A percentile compares a stretch with the other conserved stretches of the same genome.
phyloP scores from a whole-genome alignment of 1,140 invertebrate species.

The Caenorhabditis tropicalis region DNA sequence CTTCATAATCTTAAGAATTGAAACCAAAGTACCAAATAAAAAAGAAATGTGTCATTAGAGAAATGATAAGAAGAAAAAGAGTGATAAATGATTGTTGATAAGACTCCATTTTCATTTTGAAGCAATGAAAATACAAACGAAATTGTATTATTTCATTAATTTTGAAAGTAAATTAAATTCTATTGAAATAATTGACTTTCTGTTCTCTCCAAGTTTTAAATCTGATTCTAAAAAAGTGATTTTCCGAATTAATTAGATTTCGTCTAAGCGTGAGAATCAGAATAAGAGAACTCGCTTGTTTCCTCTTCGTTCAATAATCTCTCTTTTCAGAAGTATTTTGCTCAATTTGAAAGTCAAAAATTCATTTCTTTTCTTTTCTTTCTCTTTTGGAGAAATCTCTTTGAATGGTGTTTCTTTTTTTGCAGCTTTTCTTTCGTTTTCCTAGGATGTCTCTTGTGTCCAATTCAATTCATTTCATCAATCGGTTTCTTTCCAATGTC shows the following conservation, averaged over 20 bases:
- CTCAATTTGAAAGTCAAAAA: too few species aligned
- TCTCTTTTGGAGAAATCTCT: too few species aligned
- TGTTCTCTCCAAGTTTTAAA: too few species aligned
- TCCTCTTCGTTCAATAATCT: too few species aligned
- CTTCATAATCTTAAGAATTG: too few species aligned
- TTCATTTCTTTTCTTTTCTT: too few species aligned
- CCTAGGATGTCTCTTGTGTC: background rate
- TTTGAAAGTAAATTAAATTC: background rate
- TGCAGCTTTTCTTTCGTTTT: background rate
- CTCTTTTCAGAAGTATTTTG: too few species aligned
- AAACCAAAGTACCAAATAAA: background rate
- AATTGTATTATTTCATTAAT: background rate
- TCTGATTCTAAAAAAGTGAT: background rate
- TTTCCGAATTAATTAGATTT: background rate
- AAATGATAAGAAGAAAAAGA: background rate
- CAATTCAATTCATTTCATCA: conserved; percentile 39
- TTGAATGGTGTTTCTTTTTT: background rate
- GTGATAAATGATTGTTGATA: background rate
- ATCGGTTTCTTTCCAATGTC: conserved; percentile 14
- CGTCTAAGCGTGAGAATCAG: background rate
- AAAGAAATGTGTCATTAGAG: background rate
- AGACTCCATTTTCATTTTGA: background rate
- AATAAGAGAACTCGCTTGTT: background rate
- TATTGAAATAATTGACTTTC: background rate
- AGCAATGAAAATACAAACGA: background rate